Conservation (phyloP, 2,797 vertebrate genomes). For the Tokudaia tokunoshimensis region DNA sequence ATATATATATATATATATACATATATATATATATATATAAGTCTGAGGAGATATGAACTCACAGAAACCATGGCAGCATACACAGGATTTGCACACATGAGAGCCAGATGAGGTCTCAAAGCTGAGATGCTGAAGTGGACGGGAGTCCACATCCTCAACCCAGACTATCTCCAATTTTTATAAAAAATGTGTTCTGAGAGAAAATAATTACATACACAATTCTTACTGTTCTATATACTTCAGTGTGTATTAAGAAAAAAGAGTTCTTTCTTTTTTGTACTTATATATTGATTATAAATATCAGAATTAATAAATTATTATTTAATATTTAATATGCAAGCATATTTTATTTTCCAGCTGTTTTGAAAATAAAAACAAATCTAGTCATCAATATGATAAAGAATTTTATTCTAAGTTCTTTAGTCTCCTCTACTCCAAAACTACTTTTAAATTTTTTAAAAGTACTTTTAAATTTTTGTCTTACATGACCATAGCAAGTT, state of each 20-base stretch:
- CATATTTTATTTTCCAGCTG: neutral
- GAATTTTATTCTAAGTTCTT: neutral
- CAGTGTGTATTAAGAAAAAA: neutral
- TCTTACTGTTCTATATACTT: neutral
- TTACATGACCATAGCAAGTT: neutral
- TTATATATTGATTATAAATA: neutral
- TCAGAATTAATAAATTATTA: neutral
- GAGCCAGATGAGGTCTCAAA: no score
- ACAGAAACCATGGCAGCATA: no score
- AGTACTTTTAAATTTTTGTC: neutral
- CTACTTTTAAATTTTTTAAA: neutral
- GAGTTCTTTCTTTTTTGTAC: neutral
- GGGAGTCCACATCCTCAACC: no score
- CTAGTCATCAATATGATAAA: neutral
- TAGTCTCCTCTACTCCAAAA: neutral
- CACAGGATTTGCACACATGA: no score
- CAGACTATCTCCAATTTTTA: no score
- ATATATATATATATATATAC: neutral
- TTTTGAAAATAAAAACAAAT: constrained; percentile 28
- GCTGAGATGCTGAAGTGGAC: no score
- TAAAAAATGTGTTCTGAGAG: neutral
- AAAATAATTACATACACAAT: neutral
- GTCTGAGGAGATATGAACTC: no score
- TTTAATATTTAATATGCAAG: neutral
- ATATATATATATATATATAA: neutral